Conservation (phyloP, 1,140 invertebrate genomes). For the Pomphorhynchus laevis region DNA sequence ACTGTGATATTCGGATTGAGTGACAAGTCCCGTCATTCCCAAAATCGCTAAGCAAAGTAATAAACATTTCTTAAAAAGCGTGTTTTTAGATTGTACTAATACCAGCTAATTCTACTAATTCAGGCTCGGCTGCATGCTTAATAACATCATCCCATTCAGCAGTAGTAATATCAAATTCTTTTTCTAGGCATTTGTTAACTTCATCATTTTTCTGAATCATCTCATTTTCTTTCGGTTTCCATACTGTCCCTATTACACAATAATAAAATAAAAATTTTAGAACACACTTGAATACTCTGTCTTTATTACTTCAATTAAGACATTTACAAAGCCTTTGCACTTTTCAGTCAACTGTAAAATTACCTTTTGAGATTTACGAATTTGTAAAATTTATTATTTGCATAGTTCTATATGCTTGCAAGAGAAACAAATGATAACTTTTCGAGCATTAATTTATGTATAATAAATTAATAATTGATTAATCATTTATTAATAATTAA, state of each 20-base stretch:
- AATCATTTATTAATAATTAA: no score
- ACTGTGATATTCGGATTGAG: constrained; percentile 94
- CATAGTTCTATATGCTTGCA: no score
- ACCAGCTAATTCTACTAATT: constrained; percentile 93
- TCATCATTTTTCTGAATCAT: constrained; percentile 19
- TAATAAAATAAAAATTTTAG: constrained; percentile 2
- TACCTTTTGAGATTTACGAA: no score
- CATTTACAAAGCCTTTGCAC: no score
- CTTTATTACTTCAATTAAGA: no score
- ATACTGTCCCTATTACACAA: constrained; percentile 25
- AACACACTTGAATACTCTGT: no score
- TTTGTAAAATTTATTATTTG: no score
- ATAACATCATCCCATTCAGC: constrained; percentile 82
- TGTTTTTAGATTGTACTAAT: constrained; percentile 13
- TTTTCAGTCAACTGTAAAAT: no score
- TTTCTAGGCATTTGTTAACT: constrained; percentile 11
- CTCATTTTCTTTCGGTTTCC: constrained; percentile 37
- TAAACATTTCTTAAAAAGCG: neutral
- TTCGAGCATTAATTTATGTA: no score
- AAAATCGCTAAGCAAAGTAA: constrained; percentile 39
- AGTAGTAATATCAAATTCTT: constrained; percentile 41
- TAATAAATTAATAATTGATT: no score
- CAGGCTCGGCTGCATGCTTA: constrained; percentile 53
- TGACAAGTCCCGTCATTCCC: constrained; percentile 97
- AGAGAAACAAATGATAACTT: no score